Conservation (phyloP, 2,888 invertebrate genomes). For the Heliconius ismenius region DNA sequence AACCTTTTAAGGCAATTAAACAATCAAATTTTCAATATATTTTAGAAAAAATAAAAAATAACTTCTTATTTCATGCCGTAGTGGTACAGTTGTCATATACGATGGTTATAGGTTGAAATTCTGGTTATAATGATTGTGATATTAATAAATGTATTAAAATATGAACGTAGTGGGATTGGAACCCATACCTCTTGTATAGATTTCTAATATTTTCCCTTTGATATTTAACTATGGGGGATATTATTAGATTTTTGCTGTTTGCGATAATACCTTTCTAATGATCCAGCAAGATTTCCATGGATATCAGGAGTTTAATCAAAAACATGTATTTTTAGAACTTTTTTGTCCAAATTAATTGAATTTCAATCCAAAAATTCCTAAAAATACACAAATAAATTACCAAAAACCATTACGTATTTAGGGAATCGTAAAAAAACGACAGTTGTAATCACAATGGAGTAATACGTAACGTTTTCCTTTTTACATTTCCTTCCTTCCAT, state of each 20-base stretch:
- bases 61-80: neutral
- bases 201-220: too few relatives aligned
- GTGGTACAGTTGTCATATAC: neutral
- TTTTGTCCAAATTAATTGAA: neutral
- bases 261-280: too few relatives aligned
- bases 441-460: constrained; percentile 10
- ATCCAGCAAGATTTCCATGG: too few relatives aligned
- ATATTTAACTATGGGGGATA: too few relatives aligned
- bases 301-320: too few relatives aligned
- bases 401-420: neutral
- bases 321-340: too few relatives aligned
- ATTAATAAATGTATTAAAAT: too few relatives aligned
- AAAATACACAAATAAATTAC: constrained; percentile 9
- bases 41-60: neutral
- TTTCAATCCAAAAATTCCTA: neutral
- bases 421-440: neutral
- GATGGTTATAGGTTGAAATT: too few relatives aligned
- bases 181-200: too few relatives aligned
- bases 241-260: too few relatives aligned
- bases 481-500: constrained; percentile 1
- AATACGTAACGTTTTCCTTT: constrained; percentile 9
- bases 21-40: neutral
- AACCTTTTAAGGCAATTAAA: constrained; percentile 7
- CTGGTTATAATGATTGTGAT: too few relatives aligned
- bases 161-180: too few relatives aligned